Base-by-base conservation (phyloP, 2,113 vertebrate genomes). In the Cephalophus harveyi region DNA sequence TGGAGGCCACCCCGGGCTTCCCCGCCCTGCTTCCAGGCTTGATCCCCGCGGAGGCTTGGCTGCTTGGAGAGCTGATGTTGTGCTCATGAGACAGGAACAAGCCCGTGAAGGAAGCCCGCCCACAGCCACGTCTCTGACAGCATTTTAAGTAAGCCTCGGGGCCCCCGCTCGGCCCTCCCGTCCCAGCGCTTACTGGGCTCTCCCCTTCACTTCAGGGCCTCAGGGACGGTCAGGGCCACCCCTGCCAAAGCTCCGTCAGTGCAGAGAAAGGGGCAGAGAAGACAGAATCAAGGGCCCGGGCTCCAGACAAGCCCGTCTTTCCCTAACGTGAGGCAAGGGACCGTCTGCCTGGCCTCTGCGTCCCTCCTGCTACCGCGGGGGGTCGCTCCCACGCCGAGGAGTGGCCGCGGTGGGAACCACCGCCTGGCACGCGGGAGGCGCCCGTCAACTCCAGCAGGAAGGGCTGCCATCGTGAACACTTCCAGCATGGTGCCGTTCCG, bases 261-360 rank as follows among this genome's bases (percentile, higher is more conserved):
- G 0, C 2, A 2, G 4, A 1, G 9, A 9, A 28, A 14, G 30
- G 40, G 13, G 6, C 17, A 0, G 23, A 10, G 23, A 10, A 1
- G 2, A 27, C 15, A 2, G n/a, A 16, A 3, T 67, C n/a, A 7
- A 43, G 36, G 50, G 36, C 19, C 78, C 1, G 13, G 46, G 6
- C 2, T 10, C 40, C 30, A 3, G 46, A 12, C 3, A 1, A 1
- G 52, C 83, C 25, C 9, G 2, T 2, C 30, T 52, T 7, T 10
- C 17, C 46, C 9, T 9, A 0, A 4, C 11, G 0, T 6, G 52
- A 0, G 14, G n/a, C 19, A 1, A 1, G 2, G 4, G 48, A 2
- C 36, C 9, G 2, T 28, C 15, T 2, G 16, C 12, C 27, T 13
- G 5, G 8, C 2, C 52, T 36, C 92, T 1, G 7, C 1, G 2